Base-by-base conservation (phyloP, 1,140 invertebrate species). In the Papilio dardanus region DNA sequence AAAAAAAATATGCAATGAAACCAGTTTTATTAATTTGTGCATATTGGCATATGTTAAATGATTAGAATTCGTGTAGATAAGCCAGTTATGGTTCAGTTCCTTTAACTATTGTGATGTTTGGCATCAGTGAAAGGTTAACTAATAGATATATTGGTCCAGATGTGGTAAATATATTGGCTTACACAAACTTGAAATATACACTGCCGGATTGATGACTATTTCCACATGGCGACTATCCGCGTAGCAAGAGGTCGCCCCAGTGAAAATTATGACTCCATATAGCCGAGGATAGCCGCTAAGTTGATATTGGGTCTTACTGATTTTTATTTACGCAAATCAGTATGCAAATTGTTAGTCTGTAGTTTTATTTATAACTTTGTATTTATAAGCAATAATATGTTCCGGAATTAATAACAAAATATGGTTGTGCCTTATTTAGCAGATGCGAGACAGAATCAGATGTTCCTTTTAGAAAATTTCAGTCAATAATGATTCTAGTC, bases 361-460 rank as follows among this genome's bases (percentile, higher is more conserved):
- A 42, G 14, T 46, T 40, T 30, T 73, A 73, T 73, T 73, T 73
- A 73, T 54, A 24, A 31, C 28, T 54, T 40, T 33, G 28, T 33
- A 73, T 54, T 31, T 33, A 33, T 73, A 73, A 73, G 71, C 71
- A 73, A 73, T n/a, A n/a, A n/a, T 58, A 71, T 71, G 68, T 71
- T 71, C 68, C 37, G 31, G 50, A 71, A 14, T 73, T 73, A 62
- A 62, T 28, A 40, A 73, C 28, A 54, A 30, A 73, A 73, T 73
- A 86, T 84, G 88, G 88, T 93, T 91, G 91, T 93, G 91, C 90
- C 90, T 93, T 92, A 92, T 86, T 85, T 87, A 74, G 81, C 78
- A 82, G 77, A 77, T 81, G 75, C 77, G 80, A 77, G 73, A 84
- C 82, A 77, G 82, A 75, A 84, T 81, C 77, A 85, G 79, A 82